Percentiles rank a stretch among this genome's conserved stretches.
Conservation (phyloP, 2,797 vertebrate species). For the Loris lydekkerianus region DNA sequence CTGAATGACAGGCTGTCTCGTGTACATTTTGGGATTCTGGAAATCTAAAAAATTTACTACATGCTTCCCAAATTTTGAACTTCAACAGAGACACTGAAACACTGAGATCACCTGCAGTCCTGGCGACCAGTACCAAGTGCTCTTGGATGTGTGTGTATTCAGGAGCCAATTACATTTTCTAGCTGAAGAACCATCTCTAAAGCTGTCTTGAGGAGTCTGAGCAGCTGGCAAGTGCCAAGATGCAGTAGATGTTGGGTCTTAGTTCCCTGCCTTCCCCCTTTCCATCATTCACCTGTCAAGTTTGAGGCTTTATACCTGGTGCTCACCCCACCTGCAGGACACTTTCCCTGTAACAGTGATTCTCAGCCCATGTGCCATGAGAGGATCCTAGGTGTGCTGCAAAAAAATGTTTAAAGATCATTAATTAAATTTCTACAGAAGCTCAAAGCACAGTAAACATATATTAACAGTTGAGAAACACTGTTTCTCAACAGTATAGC, state of each 20-base stretch:
- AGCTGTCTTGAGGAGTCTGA: neutral
- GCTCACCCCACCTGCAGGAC: neutral
- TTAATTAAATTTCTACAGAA: no score
- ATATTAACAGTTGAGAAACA: no score
- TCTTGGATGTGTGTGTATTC: neutral
- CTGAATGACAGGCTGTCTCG: neutral
- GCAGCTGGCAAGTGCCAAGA: neutral
- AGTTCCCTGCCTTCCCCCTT: neutral
- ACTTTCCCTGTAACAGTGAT: neutral
- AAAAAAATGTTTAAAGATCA: no score
- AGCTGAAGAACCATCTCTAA: conserved; percentile 35
- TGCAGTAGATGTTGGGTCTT: neutral
- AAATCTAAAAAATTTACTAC: conserved; percentile 18
- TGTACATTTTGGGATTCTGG: neutral
- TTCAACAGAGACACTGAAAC: neutral
- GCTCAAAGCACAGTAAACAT: no score
- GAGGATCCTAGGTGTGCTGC: no score
- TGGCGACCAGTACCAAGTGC: neutral
- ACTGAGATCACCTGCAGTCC: neutral
- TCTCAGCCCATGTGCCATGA: no score
- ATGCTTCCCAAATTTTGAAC: neutral
- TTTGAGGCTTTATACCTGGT: neutral
- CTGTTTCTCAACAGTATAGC: no score
- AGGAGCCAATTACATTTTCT: neutral
- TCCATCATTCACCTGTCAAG: neutral